Evolutionary conservation across 2,888 invertebrate species (phyloP), one percentile per base, ranked within the genome.

Genomic region (Pterostichus niger): DNA sequence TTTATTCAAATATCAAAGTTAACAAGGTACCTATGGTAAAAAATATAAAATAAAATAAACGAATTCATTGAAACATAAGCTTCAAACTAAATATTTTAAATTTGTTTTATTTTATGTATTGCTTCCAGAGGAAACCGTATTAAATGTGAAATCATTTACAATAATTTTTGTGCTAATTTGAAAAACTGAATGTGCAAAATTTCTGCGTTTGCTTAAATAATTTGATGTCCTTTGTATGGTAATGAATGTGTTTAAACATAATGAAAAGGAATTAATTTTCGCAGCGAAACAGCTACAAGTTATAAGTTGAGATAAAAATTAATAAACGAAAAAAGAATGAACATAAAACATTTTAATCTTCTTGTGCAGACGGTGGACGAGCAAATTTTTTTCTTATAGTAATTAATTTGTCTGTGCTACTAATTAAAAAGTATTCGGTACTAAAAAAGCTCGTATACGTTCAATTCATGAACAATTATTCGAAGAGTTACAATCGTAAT

Each of bases 401-500:
- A 82, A 82, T 82, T 82, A 82, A 75, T 82, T 75, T 54, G 82
- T 82, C 82, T 82, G 82, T 56, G 54, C 24, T 17, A 82, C 61
- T 82, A 82, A 82, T 82, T 82, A 82, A 82, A 82, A 81, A 81
- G 75, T 73, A 82, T 75, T 73, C 82, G 75, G 59, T 24, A 82
- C 33, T 82, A 82, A 82, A 82, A 82, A 82, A 59, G 82, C 75
- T 75, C 77, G 71, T 82, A 82, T 82, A 82, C 75, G 82, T 82
- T 75, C 82, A 82, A 82, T 82, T 56, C 73, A 82, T 82, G 82
- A 82, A 82, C 75, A 82, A 82, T 82, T 75, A 82, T 82, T 82
- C 75, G 40, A 73, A 82, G 75, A 82, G 82, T 82, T 82, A 82
- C 82, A 82, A 82, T 82, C 82, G 82, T 82, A 75, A 82, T 82